Evolutionary conservation across 2,113 vertebrate species (phyloP).

Genomic region (Coptodon bakossiorum): DNA sequence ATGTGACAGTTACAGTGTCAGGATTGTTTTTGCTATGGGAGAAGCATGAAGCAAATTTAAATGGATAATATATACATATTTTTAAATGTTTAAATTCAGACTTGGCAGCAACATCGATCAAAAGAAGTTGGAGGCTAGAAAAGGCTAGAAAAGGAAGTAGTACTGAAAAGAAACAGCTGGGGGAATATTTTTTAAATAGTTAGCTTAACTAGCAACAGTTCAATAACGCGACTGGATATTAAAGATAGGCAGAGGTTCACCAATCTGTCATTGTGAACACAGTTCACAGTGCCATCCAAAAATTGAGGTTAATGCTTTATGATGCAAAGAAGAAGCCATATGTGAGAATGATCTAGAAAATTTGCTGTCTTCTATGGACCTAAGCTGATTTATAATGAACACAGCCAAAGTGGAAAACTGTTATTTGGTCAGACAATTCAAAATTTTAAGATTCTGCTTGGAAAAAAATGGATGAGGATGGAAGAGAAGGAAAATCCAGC

Average conservation of each 20-base stretch:
- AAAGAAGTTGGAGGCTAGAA: not conserved
- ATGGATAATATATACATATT: not conserved
- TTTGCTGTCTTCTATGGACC: not conserved
- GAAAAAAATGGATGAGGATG: not conserved
- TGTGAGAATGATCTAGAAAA: not conserved
- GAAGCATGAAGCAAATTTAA: not conserved
- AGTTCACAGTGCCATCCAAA: not conserved
- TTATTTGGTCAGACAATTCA: not conserved
- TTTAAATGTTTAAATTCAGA: not conserved
- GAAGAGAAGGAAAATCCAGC: not conserved
- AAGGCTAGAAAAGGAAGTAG: not conserved
- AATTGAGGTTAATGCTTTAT: not conserved
- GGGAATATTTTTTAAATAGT: not conserved
- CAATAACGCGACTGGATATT: not conserved
- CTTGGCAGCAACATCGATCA: not conserved
- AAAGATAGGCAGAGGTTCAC: not conserved
- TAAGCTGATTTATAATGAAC: not conserved
- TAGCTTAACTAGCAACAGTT: not conserved
- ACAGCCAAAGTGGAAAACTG: not conserved
- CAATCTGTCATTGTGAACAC: not conserved
- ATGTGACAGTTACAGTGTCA: not conserved
- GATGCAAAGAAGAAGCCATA: not conserved
- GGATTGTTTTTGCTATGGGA: not conserved
- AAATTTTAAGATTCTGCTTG: not conserved
- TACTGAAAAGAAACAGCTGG: not conserved